These are phyloP conservation scores for Pyrocoelia pectoralis DNA, from an alignment of 2,888 invertebrate genomes.

Conservation along the genomic window DNA sequence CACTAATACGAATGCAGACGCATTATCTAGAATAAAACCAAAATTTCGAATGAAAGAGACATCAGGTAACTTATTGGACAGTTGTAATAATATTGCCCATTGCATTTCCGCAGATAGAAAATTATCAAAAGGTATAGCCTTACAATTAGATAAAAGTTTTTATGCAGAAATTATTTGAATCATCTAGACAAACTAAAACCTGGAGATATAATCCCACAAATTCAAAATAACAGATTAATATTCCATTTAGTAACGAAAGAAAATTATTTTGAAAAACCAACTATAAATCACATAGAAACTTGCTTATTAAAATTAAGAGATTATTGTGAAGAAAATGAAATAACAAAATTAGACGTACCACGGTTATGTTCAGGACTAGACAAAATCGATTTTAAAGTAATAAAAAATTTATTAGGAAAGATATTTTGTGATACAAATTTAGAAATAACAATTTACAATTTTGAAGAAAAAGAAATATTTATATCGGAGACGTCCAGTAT, in stretches of 20 bases:
- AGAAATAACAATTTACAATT: conserved; percentile 1
- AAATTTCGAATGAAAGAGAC: not conserved
- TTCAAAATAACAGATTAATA: not conserved
- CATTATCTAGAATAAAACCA: not conserved
- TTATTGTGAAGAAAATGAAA: too few relatives aligned
- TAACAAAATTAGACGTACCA: too few relatives aligned
- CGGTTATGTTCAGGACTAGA: too few relatives aligned
- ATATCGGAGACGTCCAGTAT: not conserved
- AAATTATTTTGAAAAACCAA: not conserved
- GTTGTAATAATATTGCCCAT: not conserved
- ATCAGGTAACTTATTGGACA: not conserved
- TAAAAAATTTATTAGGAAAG: not conserved
- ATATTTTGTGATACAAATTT: not conserved
- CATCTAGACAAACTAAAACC: not conserved
- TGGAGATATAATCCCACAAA: not conserved
- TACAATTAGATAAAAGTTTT: not conserved
- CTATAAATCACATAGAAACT: too few relatives aligned
- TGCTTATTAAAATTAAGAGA: too few relatives aligned
- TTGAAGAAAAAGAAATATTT: not conserved
- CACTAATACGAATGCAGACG: not conserved
- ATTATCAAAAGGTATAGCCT: not conserved
- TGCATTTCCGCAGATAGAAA: not conserved
- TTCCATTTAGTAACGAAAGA: conserved; percentile 1
- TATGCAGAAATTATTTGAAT: not conserved
- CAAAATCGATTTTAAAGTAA: not conserved